A percentile compares a stretch with the other conserved stretches of the same genome.
Conservation (phyloP, 2,797 vertebrate genomes). For the Anguilla obscura region DNA sequence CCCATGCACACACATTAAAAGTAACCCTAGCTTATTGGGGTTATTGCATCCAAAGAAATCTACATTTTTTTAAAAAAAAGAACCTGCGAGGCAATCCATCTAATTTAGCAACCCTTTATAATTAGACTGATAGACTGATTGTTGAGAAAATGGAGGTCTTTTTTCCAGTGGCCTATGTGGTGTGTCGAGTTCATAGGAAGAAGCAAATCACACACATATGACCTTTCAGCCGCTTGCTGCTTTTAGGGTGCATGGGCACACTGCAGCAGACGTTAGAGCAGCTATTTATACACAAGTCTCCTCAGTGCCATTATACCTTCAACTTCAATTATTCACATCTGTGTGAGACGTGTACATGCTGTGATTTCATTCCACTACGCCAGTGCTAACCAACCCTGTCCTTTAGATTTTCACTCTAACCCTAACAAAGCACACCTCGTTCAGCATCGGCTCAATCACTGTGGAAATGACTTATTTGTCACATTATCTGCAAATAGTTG, state of each 20-base stretch:
- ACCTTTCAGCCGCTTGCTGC: not conserved
- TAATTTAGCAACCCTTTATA: not conserved
- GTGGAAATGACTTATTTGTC: not conserved
- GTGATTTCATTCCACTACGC: not conserved
- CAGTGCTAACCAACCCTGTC: too few relatives aligned
- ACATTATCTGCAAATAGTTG: not conserved
- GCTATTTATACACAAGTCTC: conserved; percentile 9
- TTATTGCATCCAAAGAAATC: not conserved
- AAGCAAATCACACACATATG: not conserved
- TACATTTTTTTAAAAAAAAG: not conserved
- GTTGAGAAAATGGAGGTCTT: not conserved
- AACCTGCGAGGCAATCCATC: not conserved
- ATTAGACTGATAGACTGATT: not conserved
- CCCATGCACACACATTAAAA: not conserved
- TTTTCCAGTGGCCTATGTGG: not conserved
- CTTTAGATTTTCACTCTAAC: too few relatives aligned
- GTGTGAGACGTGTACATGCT: conserved; percentile 14
- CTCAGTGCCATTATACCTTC: not conserved
- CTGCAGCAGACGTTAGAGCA: not conserved
- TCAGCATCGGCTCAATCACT: not conserved
- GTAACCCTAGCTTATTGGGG: not conserved
- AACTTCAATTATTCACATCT: not conserved
- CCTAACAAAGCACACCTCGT: too few relatives aligned
- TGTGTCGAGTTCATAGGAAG: not conserved
- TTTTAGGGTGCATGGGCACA: not conserved